Conservation (phyloP, 2,113 vertebrate species). For the Sander lucioperca region DNA sequence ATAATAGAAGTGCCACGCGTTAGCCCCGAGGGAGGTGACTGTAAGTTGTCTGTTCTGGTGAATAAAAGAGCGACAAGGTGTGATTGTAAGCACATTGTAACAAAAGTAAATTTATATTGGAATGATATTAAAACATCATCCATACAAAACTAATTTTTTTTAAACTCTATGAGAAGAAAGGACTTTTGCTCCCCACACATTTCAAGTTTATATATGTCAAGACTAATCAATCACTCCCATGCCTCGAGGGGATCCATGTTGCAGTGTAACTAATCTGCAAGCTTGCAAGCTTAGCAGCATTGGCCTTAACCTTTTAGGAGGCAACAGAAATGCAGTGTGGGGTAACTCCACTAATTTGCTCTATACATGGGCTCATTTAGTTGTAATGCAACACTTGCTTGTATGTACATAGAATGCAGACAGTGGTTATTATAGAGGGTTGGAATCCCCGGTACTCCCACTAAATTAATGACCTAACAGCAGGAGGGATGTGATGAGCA, state of each 20-base stretch:
- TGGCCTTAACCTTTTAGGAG: slow-evolving; percentile 59
- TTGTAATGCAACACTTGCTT: slow-evolving; percentile 54
- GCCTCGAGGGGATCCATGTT: slow-evolving; percentile 42
- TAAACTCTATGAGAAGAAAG: not conserved
- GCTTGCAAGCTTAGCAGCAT: slow-evolving; percentile 58
- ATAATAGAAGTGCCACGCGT: slow-evolving; percentile 75
- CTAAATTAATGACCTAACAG: slow-evolving; percentile 77
- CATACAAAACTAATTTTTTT: not conserved
- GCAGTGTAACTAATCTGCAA: slow-evolving; percentile 65
- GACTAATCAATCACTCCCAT: slow-evolving; percentile 54
- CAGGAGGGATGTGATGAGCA: slow-evolving; percentile 70
- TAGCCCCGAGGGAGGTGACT: slow-evolving; percentile 58
- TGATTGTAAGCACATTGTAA: not conserved
- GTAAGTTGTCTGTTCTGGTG: slow-evolving; percentile 24
- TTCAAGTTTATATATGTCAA: slow-evolving; percentile 55
- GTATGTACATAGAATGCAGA: slow-evolving; percentile 41
- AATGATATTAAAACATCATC: not conserved
- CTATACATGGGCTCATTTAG: slow-evolving; percentile 35
- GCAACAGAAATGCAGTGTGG: slow-evolving; percentile 56
- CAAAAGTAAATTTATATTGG: not conserved
- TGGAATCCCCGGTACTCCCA: slow-evolving; percentile 61
- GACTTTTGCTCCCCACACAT: slow-evolving; percentile 8
- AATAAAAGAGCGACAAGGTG: slow-evolving; percentile 37
- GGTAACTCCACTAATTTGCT: slow-evolving; percentile 46
- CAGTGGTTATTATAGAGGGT: slow-evolving; percentile 68